phyloP scores from a whole-genome alignment of 2,888 invertebrate species.

The Noctua janthina region DNA sequence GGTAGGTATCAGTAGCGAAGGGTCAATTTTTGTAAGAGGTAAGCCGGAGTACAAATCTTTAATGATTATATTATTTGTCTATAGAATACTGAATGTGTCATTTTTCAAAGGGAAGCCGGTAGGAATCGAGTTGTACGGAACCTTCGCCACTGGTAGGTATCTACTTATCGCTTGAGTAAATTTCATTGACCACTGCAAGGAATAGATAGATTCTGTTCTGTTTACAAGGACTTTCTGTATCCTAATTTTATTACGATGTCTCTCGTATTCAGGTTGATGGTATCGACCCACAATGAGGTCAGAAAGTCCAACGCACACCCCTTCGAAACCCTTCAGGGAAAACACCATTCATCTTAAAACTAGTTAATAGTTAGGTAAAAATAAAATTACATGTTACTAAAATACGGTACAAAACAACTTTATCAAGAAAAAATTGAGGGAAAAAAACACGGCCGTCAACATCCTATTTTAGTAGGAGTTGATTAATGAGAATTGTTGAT shows the following conservation, averaged over 20 bases:
- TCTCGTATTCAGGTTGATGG: neutral
- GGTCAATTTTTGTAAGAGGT: no score
- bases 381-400: neutral
- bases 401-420: neutral
- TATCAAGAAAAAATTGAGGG: neutral
- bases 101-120: no score
- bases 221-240: constrained; percentile 1
- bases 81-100: no score
- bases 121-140: no score
- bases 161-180: neutral
- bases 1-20: no score
- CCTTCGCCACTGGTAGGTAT: no score
- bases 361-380: neutral
- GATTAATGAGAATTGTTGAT: constrained; percentile 19
- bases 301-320: neutral
- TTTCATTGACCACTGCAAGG: neutral
- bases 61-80: no score
- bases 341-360: neutral
- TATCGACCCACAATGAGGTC: constrained; percentile 18
- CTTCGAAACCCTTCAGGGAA: neutral
- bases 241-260: neutral
- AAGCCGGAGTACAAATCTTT: no score
- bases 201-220: neutral
- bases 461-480: neutral
- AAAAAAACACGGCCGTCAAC: neutral